phyloP scores from a whole-genome alignment of 2,797 vertebrate genomes.

The Huso huso region DNA sequence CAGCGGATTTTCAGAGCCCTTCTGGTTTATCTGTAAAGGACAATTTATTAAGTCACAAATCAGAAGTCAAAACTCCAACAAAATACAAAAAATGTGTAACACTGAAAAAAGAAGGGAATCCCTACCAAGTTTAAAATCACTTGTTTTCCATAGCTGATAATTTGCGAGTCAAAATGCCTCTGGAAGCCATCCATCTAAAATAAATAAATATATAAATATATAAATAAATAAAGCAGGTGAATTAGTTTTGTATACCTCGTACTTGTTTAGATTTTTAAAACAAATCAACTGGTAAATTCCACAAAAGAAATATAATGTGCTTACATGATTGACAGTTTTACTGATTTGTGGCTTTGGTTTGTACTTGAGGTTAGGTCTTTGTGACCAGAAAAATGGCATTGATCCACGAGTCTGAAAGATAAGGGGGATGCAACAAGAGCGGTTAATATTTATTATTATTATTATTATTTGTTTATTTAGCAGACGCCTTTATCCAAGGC shows the following conservation, averaged over 20 bases:
- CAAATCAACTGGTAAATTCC: no score
- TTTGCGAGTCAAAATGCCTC: slow-evolving; percentile 92
- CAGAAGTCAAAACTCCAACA: neutral
- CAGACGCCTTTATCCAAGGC: no score
- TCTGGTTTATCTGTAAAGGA: slow-evolving; percentile 78
- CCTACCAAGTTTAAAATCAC: slow-evolving; percentile 86
- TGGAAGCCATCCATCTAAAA: slow-evolving; percentile 88
- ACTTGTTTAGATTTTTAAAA: no score
- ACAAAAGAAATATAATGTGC: slow-evolving; percentile 17
- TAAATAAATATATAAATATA: neutral
- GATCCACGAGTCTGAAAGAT: slow-evolving; percentile 81
- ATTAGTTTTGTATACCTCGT: no score
- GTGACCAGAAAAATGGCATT: slow-evolving; percentile 95
- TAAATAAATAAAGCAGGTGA: no score
- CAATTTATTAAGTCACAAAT: neutral
- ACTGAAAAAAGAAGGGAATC: slow-evolving; percentile 13
- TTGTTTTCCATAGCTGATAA: slow-evolving; percentile 90
- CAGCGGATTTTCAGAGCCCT: slow-evolving; percentile 87
- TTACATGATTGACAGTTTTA: slow-evolving; percentile 85
- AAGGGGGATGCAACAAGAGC: neutral
- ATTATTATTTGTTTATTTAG: no score
- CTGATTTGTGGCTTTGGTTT: slow-evolving; percentile 92
- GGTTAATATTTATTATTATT: no score
- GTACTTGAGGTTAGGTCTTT: slow-evolving; percentile 91
- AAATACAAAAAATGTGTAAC: slow-evolving; percentile 1